phyloP scores from a whole-genome alignment of 2,888 invertebrate species.

The Syrphus vitripennis region DNA sequence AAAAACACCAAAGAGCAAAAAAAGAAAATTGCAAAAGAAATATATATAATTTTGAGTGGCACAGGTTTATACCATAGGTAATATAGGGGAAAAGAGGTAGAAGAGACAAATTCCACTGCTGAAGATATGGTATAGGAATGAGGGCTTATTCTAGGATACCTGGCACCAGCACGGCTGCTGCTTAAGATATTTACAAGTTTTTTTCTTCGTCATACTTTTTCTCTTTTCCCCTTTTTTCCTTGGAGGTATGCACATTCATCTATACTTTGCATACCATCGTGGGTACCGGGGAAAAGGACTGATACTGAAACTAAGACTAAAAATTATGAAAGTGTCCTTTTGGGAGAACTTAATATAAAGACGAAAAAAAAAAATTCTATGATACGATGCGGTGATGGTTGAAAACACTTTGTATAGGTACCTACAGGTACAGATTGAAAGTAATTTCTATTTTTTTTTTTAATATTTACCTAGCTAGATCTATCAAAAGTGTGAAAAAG shows the following conservation, averaged over 20 bases:
- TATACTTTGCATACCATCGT: constrained; percentile 7
- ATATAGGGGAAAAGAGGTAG: background rate
- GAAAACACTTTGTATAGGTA: constrained; percentile 8
- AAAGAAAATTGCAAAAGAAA: constrained; percentile 10
- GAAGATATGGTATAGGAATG: background rate
- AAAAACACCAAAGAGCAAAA: background rate
- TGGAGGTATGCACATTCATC: constrained; percentile 7
- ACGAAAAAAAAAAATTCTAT: background rate
- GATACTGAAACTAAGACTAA: constrained; percentile 3
- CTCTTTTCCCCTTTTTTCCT: background rate
- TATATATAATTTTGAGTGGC: constrained; percentile 26
- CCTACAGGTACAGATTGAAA: too few species aligned
- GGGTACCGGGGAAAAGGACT: background rate
- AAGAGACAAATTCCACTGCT: background rate
- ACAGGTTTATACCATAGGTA: too few species aligned
- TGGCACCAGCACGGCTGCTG: background rate
- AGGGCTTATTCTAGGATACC: background rate
- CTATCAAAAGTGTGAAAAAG: background rate
- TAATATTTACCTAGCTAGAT: background rate
- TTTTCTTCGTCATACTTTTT: background rate
- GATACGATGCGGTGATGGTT: background rate
- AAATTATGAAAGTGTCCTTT: constrained; percentile 33
- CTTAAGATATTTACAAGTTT: constrained; percentile 24
- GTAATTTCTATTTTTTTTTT: background rate
- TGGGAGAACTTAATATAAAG: background rate